These are phyloP conservation scores for Drosophila ercepeae DNA, from an alignment of 1,140 invertebrate species.

Conservation along the genomic window DNA sequence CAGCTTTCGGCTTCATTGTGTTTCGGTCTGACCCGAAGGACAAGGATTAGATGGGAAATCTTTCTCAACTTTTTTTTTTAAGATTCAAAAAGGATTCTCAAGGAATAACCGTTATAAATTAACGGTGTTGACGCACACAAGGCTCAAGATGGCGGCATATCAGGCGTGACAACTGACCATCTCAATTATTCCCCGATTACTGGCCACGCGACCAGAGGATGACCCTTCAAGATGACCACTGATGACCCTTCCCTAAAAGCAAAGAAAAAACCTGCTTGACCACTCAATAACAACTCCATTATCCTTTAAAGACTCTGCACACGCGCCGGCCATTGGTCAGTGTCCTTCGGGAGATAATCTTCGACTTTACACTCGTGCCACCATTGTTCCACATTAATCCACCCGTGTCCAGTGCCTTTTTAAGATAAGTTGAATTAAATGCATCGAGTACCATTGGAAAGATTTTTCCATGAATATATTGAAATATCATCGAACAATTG, in stretches of 20 bases:
- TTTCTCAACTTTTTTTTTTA: conserved; percentile 50
- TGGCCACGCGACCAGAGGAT: conserved; percentile 52
- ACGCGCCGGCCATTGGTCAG: conserved; percentile 70
- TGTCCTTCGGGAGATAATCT: conserved; percentile 47
- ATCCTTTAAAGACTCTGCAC: conserved; percentile 22
- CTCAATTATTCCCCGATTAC: conserved; percentile 34
- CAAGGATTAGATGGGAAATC: conserved; percentile 59
- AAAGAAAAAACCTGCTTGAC: conserved; percentile 61
- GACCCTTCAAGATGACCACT: conserved; percentile 41
- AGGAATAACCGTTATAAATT: conserved; percentile 71
- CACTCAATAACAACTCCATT: conserved; percentile 45
- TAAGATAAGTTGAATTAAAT: neutral
- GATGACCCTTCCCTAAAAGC: conserved; percentile 12
- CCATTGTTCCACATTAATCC: conserved; percentile 16
- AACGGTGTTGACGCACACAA: neutral
- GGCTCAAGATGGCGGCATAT: conserved; percentile 5
- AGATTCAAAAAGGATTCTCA: conserved; percentile 18
- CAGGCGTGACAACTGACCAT: conserved; percentile 39
- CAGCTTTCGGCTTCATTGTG: conserved; percentile 64
- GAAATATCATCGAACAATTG: conserved; percentile 48
- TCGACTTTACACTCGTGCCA: conserved; percentile 25
- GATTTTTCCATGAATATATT: conserved; percentile 20
- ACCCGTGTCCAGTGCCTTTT: conserved; percentile 31
- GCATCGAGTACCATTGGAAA: neutral
- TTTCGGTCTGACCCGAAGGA: conserved; percentile 33